Base-by-base conservation (phyloP, 2,797 vertebrate species). In the Numenius phaeopus region DNA sequence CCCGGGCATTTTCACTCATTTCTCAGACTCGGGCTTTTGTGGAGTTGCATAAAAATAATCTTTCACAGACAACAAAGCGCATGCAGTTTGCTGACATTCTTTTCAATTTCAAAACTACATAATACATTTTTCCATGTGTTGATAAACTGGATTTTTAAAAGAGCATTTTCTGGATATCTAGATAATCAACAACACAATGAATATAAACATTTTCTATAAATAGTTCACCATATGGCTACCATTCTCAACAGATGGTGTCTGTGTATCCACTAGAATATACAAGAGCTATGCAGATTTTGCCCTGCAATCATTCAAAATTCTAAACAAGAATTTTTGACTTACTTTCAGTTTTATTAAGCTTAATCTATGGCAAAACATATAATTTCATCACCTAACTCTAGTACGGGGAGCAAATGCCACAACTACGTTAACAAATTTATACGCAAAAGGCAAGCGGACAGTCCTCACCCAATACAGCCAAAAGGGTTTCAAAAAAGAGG, bases 121-220 rank as follows among this genome's bases (percentile, higher is more conserved):
- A 98, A 98, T 98, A 98, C 98, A 96, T 98, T 90, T 97, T 98
- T 59, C 88, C 97, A 97, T 95, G 97, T 96, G 81, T 96, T 98
- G 96, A 98, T 98, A 83, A 94, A 89, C 71, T 90, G 62, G 66
- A 94, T 96, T 97, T 97, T 91, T 95, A 94, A 95, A 97, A 95
- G 72, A 95, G 75, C 61, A 18, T 91, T 96, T 98, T 98, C 97
- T 98, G 98, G 98, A 98, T 98, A 98, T 98, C 95, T 96, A 97
- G 98, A 98, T 98, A 98, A 98, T 98, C 98, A 98, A 98, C 96
- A 97, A 98, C 98, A 98, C 91, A 98, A 98, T 98, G 98, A 98
- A 98, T 98, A 99, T 98, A 99, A 98, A 99, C 98, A 99, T 99
- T 98, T 99, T 98, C 98, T 98, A 98, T 98, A 99, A 97, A 99